phyloP scores from a whole-genome alignment of 2,113 vertebrate species.

The Bagarius yarrelli region DNA sequence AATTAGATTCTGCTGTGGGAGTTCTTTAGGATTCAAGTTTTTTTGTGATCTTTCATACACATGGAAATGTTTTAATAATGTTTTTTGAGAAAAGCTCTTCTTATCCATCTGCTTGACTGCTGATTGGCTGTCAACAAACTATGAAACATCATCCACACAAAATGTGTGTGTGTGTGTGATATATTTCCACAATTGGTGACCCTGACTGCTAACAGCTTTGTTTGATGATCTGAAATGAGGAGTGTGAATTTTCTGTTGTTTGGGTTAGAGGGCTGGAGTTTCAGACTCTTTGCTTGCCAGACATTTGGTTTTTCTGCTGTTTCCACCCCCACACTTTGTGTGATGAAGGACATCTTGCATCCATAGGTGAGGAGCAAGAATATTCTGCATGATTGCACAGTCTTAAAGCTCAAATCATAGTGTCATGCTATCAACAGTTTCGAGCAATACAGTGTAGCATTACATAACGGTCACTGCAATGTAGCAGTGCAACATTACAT shows the following conservation, averaged over 20 bases:
- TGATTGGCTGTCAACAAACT: not conserved
- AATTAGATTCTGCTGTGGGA: conserved; percentile 4
- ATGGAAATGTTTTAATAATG: not conserved
- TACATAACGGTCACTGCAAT: not conserved
- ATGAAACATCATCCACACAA: not conserved
- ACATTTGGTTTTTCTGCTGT: conserved; percentile 16
- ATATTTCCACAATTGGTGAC: not conserved
- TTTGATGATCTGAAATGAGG: conserved; percentile 10
- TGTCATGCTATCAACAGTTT: not conserved
- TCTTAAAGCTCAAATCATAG: conserved; percentile 4
- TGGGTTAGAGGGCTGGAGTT: conserved; percentile 15
- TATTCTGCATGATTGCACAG: not conserved
- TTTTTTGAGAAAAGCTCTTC: not conserved
- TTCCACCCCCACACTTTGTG: not conserved
- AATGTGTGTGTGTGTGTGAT: not conserved
- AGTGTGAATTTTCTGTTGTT: conserved; percentile 7
- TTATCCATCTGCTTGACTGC: not conserved
- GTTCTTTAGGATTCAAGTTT: conserved; percentile 13
- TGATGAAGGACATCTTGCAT: conserved; percentile 12
- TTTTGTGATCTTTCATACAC: not conserved
- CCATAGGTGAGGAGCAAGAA: not conserved
- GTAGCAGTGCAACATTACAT: not conserved
- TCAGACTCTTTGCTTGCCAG: conserved; percentile 3
- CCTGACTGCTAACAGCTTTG: conserved; percentile 14
- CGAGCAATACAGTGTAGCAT: not conserved